phyloP scores from a whole-genome alignment of 2,797 vertebrate genomes.

The Sebastes itinus region DNA sequence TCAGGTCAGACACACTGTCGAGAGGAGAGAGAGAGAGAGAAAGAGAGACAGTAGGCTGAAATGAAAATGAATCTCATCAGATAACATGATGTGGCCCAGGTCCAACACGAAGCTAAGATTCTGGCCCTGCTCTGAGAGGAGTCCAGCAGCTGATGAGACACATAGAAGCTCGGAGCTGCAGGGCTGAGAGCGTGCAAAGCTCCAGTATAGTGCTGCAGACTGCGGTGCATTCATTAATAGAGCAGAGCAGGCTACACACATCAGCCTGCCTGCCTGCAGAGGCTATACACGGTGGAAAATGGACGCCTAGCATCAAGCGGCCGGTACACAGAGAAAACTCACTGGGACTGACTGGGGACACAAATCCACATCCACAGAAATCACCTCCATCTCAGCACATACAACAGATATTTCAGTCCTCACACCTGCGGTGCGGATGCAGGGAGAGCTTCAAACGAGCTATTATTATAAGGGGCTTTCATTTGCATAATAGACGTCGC shows the following conservation, averaged over 20 bases:
- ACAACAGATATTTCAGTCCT: constrained; percentile 19
- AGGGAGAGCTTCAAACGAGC: constrained; percentile 24
- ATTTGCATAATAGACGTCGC: constrained; percentile 63
- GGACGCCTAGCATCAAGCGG: constrained; percentile 75
- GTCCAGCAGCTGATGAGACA: constrained; percentile 24
- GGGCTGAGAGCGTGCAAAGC: constrained; percentile 58
- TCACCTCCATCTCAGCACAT: constrained; percentile 17
- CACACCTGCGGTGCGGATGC: constrained; percentile 39
- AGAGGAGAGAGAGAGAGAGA: neutral
- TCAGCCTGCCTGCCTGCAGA: constrained; percentile 54
- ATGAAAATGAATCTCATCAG: constrained; percentile 12
- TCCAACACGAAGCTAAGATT: constrained; percentile 54
- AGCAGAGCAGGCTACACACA: constrained; percentile 62
- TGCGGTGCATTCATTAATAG: constrained; percentile 82
- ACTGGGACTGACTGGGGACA: constrained; percentile 39
- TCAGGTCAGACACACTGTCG: constrained; percentile 8
- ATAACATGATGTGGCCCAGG: constrained; percentile 56
- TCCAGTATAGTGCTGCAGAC: constrained; percentile 72
- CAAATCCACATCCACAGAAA: constrained; percentile 10
- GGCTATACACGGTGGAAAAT: constrained; percentile 77
- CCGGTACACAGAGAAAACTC: constrained; percentile 58
- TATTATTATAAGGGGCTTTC: constrained; percentile 41
- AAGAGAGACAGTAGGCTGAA: constrained; percentile 7
- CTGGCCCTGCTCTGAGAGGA: constrained; percentile 33
- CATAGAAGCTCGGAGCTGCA: constrained; percentile 37